phyloP scores from a whole-genome alignment of 2,113 vertebrate species.

The Megaceryle maxima region DNA sequence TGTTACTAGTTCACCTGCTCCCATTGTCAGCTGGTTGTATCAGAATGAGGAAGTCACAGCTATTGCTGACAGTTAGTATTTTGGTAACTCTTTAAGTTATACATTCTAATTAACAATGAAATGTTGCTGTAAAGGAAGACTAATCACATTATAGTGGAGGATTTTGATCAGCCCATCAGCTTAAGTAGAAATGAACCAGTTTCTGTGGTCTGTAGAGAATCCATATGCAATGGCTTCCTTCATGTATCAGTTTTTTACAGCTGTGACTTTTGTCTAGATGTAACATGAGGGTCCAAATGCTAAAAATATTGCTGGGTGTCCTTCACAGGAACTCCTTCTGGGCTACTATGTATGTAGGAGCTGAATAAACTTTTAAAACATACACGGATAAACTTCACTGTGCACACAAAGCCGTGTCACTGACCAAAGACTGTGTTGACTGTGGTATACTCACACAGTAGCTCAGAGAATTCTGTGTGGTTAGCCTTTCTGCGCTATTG shows the following conservation, averaged over 20 bases:
- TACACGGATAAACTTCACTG: not conserved
- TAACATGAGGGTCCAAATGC: not conserved
- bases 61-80: constrained; percentile 92
- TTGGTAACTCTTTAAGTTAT: constrained; percentile 83
- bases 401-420: not conserved
- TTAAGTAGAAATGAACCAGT: not conserved
- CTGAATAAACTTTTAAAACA: not conserved
- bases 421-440: not conserved
- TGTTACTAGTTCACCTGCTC: constrained; percentile 93
- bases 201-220: not conserved
- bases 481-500: not conserved
- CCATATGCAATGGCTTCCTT: not conserved
- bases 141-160: not conserved
- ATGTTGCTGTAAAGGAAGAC: not conserved
- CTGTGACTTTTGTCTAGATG: not conserved
- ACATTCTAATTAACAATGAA: constrained; percentile 34
- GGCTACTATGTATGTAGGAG: not conserved
- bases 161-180: not conserved
- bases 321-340: not conserved
- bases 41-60: constrained; percentile 89
- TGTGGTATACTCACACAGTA: not conserved
- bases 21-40: constrained; percentile 92
- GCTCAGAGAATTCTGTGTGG: not conserved
- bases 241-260: not conserved
- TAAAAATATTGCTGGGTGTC: not conserved